Evolutionary conservation across 2,797 vertebrate species (phyloP).

Genomic region (Tauraco hartlaubi): DNA sequence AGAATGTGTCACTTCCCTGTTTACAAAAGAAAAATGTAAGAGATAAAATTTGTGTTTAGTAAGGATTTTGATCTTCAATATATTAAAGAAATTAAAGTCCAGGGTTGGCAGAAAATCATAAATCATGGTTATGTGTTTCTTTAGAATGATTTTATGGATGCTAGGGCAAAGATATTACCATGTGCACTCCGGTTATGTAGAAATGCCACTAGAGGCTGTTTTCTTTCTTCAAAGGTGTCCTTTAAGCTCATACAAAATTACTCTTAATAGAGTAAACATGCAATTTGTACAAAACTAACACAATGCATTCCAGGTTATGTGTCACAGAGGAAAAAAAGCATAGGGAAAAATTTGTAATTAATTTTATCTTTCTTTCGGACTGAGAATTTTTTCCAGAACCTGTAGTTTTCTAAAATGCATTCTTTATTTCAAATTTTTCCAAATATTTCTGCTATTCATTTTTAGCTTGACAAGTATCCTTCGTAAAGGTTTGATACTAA

Average conservation of each 20-base stretch:
- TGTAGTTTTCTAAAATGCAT: neutral
- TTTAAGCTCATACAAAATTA: slow-evolving; percentile 64
- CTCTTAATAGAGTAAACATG: slow-evolving; percentile 58
- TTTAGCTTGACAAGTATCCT: neutral
- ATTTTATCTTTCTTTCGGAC: neutral
- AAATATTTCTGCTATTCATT: neutral
- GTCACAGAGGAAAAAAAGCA: neutral
- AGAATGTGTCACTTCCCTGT: slow-evolving; percentile 55
- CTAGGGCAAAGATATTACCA: slow-evolving; percentile 63
- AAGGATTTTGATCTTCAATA: slow-evolving; percentile 70
- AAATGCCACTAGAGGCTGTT: slow-evolving; percentile 55
- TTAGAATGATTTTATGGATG: slow-evolving; percentile 67
- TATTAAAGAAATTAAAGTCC: slow-evolving; percentile 65
- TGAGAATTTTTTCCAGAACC: neutral
- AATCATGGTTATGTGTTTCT: slow-evolving; percentile 72
- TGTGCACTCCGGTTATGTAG: slow-evolving; percentile 29
- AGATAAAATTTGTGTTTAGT: slow-evolving; percentile 73
- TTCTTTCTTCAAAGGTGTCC: slow-evolving; percentile 60
- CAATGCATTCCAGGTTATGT: neutral
- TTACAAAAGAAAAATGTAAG: slow-evolving; percentile 51
- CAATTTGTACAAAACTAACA: slow-evolving; percentile 42
- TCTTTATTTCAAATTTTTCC: neutral
- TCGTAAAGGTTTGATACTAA: neutral
- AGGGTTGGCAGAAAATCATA: slow-evolving; percentile 65
- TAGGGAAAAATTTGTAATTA: neutral